These are phyloP conservation scores for Charaxes varanes DNA, from an alignment of 1,140 invertebrate species.

Conservation along the genomic window DNA sequence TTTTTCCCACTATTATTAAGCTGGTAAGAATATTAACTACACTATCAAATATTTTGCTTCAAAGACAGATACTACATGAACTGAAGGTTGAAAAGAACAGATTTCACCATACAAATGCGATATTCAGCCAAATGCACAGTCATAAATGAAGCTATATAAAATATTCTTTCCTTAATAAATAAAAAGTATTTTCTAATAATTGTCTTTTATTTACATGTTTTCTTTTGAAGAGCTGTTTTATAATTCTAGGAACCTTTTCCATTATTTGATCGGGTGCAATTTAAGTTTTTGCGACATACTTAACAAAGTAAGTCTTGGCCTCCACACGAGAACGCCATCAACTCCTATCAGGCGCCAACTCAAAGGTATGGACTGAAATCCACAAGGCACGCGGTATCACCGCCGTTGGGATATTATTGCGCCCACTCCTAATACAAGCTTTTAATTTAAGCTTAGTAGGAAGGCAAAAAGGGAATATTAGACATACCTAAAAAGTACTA, in stretches of 20 bases:
- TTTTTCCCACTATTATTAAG: slow-evolving; percentile 37
- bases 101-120: slow-evolving; percentile 2
- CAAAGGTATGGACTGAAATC: no score
- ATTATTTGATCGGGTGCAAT: not conserved
- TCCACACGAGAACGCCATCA: no score
- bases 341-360: no score
- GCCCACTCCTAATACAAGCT: no score
- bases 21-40: slow-evolving; percentile 53
- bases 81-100: not conserved
- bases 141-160: not conserved
- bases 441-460: no score
- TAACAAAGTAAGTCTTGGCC: no score
- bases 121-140: slow-evolving; percentile 1
- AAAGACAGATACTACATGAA: slow-evolving; percentile 50
- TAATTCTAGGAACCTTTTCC: not conserved
- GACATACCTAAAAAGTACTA: no score
- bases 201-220: not conserved
- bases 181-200: not conserved
- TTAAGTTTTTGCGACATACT: no score
- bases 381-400: no score
- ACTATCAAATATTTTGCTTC: slow-evolving; percentile 32
- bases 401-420: no score
- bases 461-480: no score
- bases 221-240: not conserved
- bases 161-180: not conserved